Percentiles rank a stretch among this genome's conserved stretches.
These are phyloP conservation scores for Fistularia tabacaria DNA, from an alignment of 2,797 vertebrate genomes.

Conservation along the genomic window DNA sequence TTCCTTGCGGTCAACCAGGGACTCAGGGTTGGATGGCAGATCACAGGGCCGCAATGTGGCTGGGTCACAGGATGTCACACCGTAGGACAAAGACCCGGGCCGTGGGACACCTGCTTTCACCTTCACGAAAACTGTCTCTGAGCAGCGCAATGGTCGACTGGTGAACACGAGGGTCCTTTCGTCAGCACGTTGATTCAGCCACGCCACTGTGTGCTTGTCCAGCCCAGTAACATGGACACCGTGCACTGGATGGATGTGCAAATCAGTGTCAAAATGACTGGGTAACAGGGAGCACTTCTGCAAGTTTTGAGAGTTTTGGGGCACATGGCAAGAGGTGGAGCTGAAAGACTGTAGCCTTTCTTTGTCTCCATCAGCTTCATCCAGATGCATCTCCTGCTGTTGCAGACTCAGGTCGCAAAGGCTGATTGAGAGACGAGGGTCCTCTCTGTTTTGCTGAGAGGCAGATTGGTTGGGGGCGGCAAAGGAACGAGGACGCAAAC, in stretches of 20 bases:
- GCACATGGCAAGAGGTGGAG: slow-evolving; percentile 80
- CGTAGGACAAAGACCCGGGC: slow-evolving; percentile 79
- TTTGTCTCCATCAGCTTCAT: slow-evolving; percentile 59
- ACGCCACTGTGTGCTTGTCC: slow-evolving; percentile 85
- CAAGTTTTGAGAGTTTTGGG: slow-evolving; percentile 90
- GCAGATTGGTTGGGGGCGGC: slow-evolving; percentile 80
- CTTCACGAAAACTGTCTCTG: slow-evolving; percentile 86
- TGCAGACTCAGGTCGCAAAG: slow-evolving; percentile 88
- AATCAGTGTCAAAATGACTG: slow-evolving; percentile 81
- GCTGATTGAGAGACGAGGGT: slow-evolving; percentile 85
- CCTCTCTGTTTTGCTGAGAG: slow-evolving; percentile 76
- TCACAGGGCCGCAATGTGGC: slow-evolving; percentile 80
- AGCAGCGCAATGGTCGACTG: slow-evolving; percentile 81
- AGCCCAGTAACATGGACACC: slow-evolving; percentile 80
- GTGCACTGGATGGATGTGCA: slow-evolving; percentile 86
- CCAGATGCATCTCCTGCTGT: slow-evolving; percentile 64
- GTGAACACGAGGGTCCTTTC: slow-evolving; percentile 90
- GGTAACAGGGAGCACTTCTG: slow-evolving; percentile 86
- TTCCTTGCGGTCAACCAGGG: slow-evolving; percentile 88
- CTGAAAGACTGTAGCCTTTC: slow-evolving; percentile 48
- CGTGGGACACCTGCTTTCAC: slow-evolving; percentile 72
- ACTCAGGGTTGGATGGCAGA: slow-evolving; percentile 84
- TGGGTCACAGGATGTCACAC: slow-evolving; percentile 90
- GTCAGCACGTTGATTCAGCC: slow-evolving; percentile 81
- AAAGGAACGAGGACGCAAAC: slow-evolving; percentile 82